Base-by-base conservation (phyloP, 1,140 invertebrate species). In the Aphaenogaster rudis region DNA sequence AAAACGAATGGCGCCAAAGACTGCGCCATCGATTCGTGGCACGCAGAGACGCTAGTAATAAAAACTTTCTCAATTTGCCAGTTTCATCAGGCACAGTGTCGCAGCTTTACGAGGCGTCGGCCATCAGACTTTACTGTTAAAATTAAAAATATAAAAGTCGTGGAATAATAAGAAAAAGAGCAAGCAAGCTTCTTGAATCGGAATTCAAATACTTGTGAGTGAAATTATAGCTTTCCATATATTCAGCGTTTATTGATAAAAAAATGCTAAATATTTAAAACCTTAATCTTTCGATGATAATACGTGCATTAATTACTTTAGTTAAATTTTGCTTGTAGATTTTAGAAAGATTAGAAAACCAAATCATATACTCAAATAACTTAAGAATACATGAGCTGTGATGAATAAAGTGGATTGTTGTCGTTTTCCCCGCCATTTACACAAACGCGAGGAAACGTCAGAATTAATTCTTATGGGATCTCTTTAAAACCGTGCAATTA, bases 1-100 rank as follows among this genome's bases (percentile, higher is more conserved):
- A 28, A 82, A 84, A 36, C 42, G 52, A 21, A 81, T 48, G 28
- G 80, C 42, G n/a, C 45, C 54, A 15, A 82, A 80, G 67, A 17
- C 50, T 42, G 42, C 13, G 66, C 64, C 28, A 89, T 90, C 71
- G 69, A 90, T 90, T 86, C 71, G 42, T 36, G 50, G 57, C 88
- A 89, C 77, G 88, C 88, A 71, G 39, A 61, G 61, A 52, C 66
- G 57, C 50, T 50, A 9, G 42, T 74, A 67, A 81, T 79, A 88
- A 88, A 86, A 89, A 82, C 74, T 85, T 86, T 61, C 63, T 50
- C 76, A 63, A 84, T 76, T 84, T 72, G 69, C 80, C 28, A 76
- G 54, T 84, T 84, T 76, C 69, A 84, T 84, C 69, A 84, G 33
- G 54, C n/a, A 76, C 80, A 54, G 17, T 84, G 57, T 84, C 45